These are phyloP conservation scores for Pachydiplax longipennis DNA, from an alignment of 2,888 invertebrate species.

Conservation along the genomic window DNA sequence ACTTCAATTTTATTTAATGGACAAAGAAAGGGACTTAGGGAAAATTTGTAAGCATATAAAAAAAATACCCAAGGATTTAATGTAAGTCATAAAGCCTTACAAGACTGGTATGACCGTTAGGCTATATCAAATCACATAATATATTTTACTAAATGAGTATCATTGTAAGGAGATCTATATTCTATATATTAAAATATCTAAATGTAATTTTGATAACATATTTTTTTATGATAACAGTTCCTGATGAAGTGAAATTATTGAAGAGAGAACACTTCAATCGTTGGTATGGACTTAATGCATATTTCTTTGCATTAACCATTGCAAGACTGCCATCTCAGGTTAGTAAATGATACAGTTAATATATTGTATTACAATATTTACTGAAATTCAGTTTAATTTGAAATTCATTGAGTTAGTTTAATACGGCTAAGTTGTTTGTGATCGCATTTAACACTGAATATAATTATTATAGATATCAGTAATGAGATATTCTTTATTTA, in stretches of 20 bases:
- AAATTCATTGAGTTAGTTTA: neutral
- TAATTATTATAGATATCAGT: neutral
- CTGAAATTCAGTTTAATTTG: neutral
- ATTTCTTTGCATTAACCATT: conserved; percentile 77
- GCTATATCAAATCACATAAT: too few relatives aligned
- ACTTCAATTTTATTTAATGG: too few relatives aligned
- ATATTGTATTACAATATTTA: neutral
- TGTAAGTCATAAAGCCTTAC: too few relatives aligned
- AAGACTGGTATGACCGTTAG: too few relatives aligned
- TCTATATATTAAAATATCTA: neutral
- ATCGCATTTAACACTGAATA: neutral
- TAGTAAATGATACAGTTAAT: conserved; percentile 47
- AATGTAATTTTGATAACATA: too few relatives aligned
- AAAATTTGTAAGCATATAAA: too few relatives aligned
- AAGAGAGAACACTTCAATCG: conserved; percentile 86
- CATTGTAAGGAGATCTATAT: too few relatives aligned
- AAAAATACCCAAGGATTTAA: too few relatives aligned
- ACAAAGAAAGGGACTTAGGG: too few relatives aligned
- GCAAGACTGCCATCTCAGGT: conserved; percentile 77
- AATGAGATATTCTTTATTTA: conserved; percentile 6
- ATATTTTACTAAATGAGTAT: too few relatives aligned
- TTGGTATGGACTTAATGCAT: conserved; percentile 83
- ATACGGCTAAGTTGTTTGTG: neutral
- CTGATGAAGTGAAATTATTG: conserved; percentile 76
- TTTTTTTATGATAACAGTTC: conserved; percentile 68